Evolutionary conservation across 2,888 invertebrate species (phyloP).

Genomic region (Trachelus troglodyta): DNA sequence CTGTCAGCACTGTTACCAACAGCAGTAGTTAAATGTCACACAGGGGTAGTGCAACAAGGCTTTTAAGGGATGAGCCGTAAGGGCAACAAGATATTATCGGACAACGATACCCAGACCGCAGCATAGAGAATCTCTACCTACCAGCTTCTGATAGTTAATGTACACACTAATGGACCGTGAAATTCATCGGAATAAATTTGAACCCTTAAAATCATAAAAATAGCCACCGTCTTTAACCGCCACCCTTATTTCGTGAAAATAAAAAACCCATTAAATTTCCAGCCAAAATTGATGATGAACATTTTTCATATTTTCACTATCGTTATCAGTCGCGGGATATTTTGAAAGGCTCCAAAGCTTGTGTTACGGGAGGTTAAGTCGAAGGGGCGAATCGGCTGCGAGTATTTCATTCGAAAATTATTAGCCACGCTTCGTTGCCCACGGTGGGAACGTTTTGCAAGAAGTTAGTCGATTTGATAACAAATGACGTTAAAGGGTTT

Average conservation of each 20-base stretch:
- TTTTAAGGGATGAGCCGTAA: conserved; percentile 44
- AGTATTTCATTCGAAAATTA: neutral
- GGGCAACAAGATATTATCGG: conserved; percentile 44
- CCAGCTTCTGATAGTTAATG: neutral
- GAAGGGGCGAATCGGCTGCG: neutral
- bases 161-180: neutral
- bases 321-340: neutral
- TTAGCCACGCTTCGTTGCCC: neutral
- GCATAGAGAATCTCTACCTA: neutral
- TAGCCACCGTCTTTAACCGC: too few relatives aligned
- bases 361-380: neutral
- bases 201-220: neutral
- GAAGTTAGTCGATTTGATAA: neutral
- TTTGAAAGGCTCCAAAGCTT: neutral
- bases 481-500: neutral
- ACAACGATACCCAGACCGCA: conserved; percentile 23
- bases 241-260: neutral
- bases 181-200: neutral
- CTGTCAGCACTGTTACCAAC: neutral
- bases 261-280: neutral
- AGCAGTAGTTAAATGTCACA: conserved; percentile 28
- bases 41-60: conserved; percentile 39
- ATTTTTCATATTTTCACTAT: too few relatives aligned
- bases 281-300: too few relatives aligned
- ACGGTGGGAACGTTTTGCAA: neutral